Conservation (phyloP, 2,888 invertebrate genomes). For the Ophion ellenae region DNA sequence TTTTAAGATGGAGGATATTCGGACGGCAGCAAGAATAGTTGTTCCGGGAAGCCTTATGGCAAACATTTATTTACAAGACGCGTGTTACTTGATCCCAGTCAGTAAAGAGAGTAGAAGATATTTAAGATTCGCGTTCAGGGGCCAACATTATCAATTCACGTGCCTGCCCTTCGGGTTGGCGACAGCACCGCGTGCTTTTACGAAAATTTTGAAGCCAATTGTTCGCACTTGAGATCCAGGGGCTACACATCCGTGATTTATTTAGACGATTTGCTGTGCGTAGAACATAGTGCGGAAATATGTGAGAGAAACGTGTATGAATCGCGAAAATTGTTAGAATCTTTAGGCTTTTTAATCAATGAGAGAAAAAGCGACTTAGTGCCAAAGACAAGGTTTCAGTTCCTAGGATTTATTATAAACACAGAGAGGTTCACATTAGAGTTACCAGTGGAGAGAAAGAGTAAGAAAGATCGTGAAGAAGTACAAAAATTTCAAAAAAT, state of each 20-base stretch:
- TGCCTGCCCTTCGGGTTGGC: too few species aligned
- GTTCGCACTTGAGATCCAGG: not conserved
- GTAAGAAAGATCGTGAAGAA: not conserved
- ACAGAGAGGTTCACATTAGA: not conserved
- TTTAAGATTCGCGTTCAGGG: not conserved
- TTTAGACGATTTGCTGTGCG: conserved; percentile 39
- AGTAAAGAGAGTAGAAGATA: conserved; percentile 39
- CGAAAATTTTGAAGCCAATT: not conserved
- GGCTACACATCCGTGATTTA: conserved; percentile 33
- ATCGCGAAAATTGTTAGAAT: conserved; percentile 16
- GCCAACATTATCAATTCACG: too few species aligned
- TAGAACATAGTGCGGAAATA: conserved; percentile 5
- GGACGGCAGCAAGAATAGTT: conserved; percentile 15
- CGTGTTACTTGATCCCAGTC: conserved; percentile 59
- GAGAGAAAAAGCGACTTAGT: conserved; percentile 7
- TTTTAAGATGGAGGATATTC: conserved; percentile 41
- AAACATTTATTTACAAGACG: conserved; percentile 60
- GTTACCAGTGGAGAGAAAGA: too few species aligned
- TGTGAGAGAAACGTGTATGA: conserved; percentile 1
- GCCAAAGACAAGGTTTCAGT: conserved; percentile 9
- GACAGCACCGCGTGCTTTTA: conserved; percentile 47
- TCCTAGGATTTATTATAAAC: conserved; percentile 38
- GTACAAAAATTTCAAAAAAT: too few species aligned
- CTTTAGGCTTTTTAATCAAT: conserved; percentile 49
- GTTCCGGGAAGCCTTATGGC: conserved; percentile 20